Conservation (phyloP, 2,888 invertebrate genomes). For the Cantharis lateralis region DNA sequence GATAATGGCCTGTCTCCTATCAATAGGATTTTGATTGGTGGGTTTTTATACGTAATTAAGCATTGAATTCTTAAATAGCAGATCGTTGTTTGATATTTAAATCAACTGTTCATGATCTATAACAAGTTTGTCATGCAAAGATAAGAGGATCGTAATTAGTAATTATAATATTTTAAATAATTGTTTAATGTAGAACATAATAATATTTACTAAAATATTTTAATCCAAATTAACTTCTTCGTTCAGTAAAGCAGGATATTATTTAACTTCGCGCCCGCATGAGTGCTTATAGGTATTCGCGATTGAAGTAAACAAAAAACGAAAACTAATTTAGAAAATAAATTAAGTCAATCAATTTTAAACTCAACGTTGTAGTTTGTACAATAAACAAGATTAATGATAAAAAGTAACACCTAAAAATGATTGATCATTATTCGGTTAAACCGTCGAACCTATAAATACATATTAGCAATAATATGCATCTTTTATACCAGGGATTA, state of each 20-base stretch:
- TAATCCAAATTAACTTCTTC: not conserved
- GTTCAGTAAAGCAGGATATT: not conserved
- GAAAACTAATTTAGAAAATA: not conserved
- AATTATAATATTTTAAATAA: not conserved
- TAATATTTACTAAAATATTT: not conserved
- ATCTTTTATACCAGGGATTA: no score
- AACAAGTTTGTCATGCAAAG: not conserved
- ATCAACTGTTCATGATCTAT: not conserved
- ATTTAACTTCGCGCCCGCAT: not conserved
- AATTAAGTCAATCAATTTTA: not conserved
- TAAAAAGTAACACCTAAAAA: not conserved
- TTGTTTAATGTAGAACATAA: not conserved
- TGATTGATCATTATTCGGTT: not conserved
- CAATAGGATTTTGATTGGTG: not conserved
- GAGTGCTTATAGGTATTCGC: not conserved
- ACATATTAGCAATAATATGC: no score
- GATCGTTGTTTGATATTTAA: not conserved
- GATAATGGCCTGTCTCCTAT: not conserved
- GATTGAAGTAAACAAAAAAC: not conserved
- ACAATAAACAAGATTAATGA: not conserved
- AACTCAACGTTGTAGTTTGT: not conserved
- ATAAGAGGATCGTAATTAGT: not conserved
- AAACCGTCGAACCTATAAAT: not conserved
- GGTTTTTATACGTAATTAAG: not conserved
- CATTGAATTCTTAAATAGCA: not conserved